Conservation (phyloP, 1,140 invertebrate species). For the Homalodisca vitripennis region DNA sequence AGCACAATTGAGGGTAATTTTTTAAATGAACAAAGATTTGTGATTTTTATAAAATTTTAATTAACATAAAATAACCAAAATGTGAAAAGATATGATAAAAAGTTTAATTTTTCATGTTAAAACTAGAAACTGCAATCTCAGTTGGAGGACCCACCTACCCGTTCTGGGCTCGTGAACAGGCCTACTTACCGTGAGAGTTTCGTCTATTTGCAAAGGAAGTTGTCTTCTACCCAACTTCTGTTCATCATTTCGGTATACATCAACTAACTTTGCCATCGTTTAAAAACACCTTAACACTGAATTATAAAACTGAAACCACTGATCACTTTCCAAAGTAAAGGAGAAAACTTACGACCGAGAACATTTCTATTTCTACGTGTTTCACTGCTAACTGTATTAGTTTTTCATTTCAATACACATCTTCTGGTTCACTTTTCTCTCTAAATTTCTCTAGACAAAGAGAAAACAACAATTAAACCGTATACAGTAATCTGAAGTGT, state of each 20-base stretch:
- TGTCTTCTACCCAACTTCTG: slow-evolving; percentile 67
- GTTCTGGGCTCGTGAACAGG: neutral
- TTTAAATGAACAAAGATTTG: no score
- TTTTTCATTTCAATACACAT: no score
- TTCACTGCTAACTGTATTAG: neutral
- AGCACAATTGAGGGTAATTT: no score
- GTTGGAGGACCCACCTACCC: slow-evolving; percentile 26
- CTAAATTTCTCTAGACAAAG: no score
- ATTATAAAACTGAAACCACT: neutral
- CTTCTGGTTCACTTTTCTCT: no score
- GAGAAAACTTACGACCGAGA: neutral
- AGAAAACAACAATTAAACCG: no score
- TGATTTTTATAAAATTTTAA: no score
- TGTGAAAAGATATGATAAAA: no score
- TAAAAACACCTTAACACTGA: neutral
- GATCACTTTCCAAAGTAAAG: neutral
- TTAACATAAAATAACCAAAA: no score
- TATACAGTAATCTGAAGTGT: no score
- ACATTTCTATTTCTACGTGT: neutral
- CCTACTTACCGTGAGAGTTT: slow-evolving; percentile 72
- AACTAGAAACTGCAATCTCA: neutral
- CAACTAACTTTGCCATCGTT: slow-evolving; percentile 73
- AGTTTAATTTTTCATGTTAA: slow-evolving; percentile 8
- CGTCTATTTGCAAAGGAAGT: slow-evolving; percentile 76
- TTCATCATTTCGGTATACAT: slow-evolving; percentile 70